Evolutionary conservation across 2,797 vertebrate species (phyloP), one percentile per base, ranked within the genome.

Genomic region (Pseudotriccus pelzelni): DNA sequence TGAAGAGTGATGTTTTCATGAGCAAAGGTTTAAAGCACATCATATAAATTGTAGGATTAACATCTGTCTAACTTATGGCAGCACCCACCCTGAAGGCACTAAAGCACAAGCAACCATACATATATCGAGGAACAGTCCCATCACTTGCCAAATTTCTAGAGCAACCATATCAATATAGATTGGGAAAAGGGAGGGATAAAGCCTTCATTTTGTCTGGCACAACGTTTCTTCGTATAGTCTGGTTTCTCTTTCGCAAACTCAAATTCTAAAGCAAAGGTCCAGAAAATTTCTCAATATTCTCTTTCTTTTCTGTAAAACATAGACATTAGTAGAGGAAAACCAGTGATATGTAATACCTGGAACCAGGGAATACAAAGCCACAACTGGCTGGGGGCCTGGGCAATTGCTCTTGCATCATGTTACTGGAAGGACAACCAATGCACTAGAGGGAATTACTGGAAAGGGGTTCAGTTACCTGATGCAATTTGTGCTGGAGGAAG

Each of bases 371-470:
- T 21, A 69, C 10, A 87, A 82, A 85, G 72, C 8, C 52, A 52
- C 59, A 93, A 41, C 4, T 72, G 47, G 36, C 43, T 76, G 43
- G 32, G 30, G 19, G 16, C n/a, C 37, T 58, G 27, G 69, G 53
- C 66, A 77, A 85, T 53, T 62, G 67, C 28, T 79, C 66, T 62
- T 83, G 47, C 39, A n/a, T 69, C 27, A 1, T 15, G 14, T 66
- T 92, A 73, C 80, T 72, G 77, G 86, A 88, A 96, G 73, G 34
- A 55, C 63, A 58, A 1, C 72, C 7, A 84, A n/a, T 13, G 34
- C 36, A 23, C 37, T 30, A 14, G 37, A 72, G 74, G 46, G 36
- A 84, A 49, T 86, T 81, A 66, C 83, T 36, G 83, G 62, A 81
- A 85, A 69, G 21, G 27, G 37, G 41, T 24, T 75, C 17, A 10